Evolutionary conservation across 2,888 invertebrate species (phyloP).

Genomic region (Epinotia demarniana): DNA sequence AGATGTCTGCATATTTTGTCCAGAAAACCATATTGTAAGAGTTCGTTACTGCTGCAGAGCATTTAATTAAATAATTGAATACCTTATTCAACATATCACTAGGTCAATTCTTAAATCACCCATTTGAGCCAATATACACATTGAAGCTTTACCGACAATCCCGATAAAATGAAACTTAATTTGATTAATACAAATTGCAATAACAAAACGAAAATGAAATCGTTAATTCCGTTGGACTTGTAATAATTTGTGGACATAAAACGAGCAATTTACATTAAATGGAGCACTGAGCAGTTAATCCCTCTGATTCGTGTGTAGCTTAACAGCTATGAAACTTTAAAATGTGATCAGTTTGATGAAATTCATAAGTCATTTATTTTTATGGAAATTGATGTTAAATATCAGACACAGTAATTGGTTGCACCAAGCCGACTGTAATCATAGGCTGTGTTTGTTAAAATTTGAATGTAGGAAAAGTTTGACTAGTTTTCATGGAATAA

Average conservation of each 20-base stretch:
- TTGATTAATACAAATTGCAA: constrained; percentile 7
- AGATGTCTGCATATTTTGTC: too few species aligned
- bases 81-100: too few species aligned
- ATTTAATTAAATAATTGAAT: too few species aligned
- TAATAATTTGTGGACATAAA: constrained; percentile 26
- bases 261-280: constrained; percentile 40
- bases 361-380: background rate
- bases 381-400: background rate
- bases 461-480: too few species aligned
- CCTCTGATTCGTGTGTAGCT: constrained; percentile 35
- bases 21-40: too few species aligned
- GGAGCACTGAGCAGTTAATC: constrained; percentile 34
- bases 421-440: too few species aligned
- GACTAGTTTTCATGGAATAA: too few species aligned
- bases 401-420: too few species aligned
- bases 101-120: too few species aligned
- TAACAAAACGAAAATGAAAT: constrained; percentile 16
- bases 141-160: background rate
- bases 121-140: too few species aligned
- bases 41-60: too few species aligned
- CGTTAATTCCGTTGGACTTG: constrained; percentile 32
- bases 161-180: constrained; percentile 16
- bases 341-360: constrained; percentile 5
- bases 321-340: constrained; percentile 14
- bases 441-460: too few species aligned